Percentiles rank a stretch among this genome's conserved stretches.
Conservation (phyloP, 2,797 vertebrate species). For the Pteropus rufus region DNA sequence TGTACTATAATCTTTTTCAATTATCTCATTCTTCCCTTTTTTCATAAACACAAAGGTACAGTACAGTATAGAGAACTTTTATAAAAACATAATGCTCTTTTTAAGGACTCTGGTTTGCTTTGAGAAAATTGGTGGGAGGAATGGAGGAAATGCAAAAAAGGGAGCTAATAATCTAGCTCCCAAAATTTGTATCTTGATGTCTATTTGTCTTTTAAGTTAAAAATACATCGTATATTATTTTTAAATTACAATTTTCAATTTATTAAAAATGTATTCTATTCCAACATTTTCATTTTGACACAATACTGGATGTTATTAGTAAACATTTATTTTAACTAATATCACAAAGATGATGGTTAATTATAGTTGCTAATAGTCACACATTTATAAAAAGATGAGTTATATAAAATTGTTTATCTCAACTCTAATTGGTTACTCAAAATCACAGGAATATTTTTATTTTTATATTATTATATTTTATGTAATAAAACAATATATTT, state of each 20-base stretch:
- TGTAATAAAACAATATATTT: not conserved
- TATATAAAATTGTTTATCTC: not conserved
- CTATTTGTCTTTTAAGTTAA: not conserved
- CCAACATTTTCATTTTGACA: not conserved
- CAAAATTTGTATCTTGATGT: not conserved
- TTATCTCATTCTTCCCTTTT: not conserved
- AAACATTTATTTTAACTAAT: not conserved
- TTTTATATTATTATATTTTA: not conserved
- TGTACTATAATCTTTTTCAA: not conserved
- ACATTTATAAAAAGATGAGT: not conserved
- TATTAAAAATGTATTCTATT: not conserved
- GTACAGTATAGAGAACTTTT: not conserved
- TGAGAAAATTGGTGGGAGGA: not conserved
- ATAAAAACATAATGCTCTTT: not conserved
- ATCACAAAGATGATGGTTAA: slow-evolving; percentile 3
- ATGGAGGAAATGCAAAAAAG: not conserved
- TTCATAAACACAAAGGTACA: not conserved
- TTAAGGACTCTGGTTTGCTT: not conserved
- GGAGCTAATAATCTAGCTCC: not conserved
- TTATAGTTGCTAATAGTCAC: not conserved
- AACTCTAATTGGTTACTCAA: slow-evolving; percentile 8
- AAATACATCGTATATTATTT: not conserved
- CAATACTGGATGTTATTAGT: not conserved
- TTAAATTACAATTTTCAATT: not conserved
- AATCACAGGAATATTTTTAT: not conserved